phyloP scores from a whole-genome alignment of 2,888 invertebrate genomes.

The Stenichneumon culpator region DNA sequence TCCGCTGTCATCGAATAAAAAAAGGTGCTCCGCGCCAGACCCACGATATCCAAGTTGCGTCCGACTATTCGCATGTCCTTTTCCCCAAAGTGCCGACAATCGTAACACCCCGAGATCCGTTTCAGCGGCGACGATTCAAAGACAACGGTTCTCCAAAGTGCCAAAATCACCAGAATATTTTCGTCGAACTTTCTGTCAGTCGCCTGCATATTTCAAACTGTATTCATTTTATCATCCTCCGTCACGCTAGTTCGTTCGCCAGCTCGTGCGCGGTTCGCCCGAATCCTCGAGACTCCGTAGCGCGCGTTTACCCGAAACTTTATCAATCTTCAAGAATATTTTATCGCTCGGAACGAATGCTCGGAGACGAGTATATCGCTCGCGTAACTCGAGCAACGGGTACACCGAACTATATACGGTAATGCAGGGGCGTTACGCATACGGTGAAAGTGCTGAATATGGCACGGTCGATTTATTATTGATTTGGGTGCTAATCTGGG shows the following conservation, averaged over 20 bases:
- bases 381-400: constrained; percentile 25
- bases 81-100: background rate
- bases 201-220: constrained; percentile 3
- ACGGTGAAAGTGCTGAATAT: too few species aligned
- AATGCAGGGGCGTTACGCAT: too few species aligned
- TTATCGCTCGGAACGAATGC: constrained; percentile 63
- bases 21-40: background rate
- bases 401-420: constrained; percentile 7
- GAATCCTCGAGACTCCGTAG: background rate
- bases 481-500: too few species aligned
- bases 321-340: constrained; percentile 66
- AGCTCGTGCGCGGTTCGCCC: constrained; percentile 58
- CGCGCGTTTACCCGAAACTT: constrained; percentile 59
- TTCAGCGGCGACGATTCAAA: constrained; percentile 6
- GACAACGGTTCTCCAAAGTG: constrained; percentile 13
- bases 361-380: constrained; percentile 13
- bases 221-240: constrained; percentile 52
- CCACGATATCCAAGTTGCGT: background rate
- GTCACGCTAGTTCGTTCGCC: constrained; percentile 40
- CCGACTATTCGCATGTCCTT: constrained; percentile 1
- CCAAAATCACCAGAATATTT: constrained; percentile 50
- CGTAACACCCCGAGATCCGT: background rate
- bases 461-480: too few species aligned
- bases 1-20: too few species aligned
- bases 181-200: background rate